Evolutionary conservation across 1,140 invertebrate species (phyloP).

Genomic region (Eumaeus atala): DNA sequence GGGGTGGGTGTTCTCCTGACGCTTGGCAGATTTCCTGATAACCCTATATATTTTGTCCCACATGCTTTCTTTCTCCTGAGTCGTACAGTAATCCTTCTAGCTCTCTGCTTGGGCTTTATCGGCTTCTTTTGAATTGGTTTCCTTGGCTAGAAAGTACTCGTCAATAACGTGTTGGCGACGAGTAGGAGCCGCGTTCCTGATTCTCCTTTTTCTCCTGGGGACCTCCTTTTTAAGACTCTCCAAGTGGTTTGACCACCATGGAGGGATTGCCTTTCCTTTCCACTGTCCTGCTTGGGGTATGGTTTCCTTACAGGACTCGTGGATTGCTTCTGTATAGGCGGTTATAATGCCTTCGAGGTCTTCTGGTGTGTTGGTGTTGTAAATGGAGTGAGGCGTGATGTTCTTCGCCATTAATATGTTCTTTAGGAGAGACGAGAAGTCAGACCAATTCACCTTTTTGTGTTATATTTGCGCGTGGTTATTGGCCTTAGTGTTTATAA

Average conservation of each 20-base stretch:
- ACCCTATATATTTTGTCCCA: too few species aligned
- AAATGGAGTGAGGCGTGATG: not conserved
- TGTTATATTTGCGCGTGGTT: not conserved
- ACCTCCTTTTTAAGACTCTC: not conserved
- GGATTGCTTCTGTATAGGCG: not conserved
- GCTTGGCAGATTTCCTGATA: too few species aligned
- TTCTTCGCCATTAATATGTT: not conserved
- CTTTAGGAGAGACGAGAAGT: not conserved
- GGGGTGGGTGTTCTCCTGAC: too few species aligned
- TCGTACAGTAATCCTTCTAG: too few species aligned
- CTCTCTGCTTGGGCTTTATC: not conserved
- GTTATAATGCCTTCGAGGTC: not conserved
- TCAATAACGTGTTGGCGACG: not conserved
- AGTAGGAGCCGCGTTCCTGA: conserved; percentile 11
- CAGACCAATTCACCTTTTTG: not conserved
- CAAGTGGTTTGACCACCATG: conserved; percentile 5
- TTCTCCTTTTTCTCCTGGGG: conserved; percentile 7
- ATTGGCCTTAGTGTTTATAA: not conserved
- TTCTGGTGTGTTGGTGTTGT: not conserved
- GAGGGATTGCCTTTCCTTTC: not conserved
- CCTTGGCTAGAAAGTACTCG: conserved; percentile 1
- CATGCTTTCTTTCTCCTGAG: too few species aligned
- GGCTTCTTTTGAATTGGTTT: not conserved
- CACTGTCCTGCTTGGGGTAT: not conserved
- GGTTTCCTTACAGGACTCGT: not conserved